Conservation (phyloP, 92 coral and sea anemone genomes). For the Epizoanthus illoricatus region DNA sequence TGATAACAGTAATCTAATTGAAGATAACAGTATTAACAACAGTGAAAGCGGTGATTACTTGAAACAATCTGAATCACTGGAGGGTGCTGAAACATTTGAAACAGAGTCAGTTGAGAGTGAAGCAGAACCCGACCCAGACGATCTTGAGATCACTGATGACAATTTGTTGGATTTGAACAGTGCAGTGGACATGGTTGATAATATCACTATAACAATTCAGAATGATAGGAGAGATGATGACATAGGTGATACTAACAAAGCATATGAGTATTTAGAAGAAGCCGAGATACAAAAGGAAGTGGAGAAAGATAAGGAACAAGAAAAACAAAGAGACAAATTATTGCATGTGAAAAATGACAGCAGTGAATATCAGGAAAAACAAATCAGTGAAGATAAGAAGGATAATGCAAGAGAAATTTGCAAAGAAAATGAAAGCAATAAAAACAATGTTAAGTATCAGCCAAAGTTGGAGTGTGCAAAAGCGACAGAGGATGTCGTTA, state of each 20-base stretch:
- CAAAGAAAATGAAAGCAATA: constrained; percentile 1
- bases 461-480: not conserved
- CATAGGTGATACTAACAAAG: not conserved
- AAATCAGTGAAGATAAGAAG: not conserved
- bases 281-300: not conserved
- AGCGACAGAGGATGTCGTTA: not conserved
- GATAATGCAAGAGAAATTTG: constrained; percentile 2
- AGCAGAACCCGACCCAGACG: not conserved
- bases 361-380: not conserved
- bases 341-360: not conserved
- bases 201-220: constrained; percentile 55
- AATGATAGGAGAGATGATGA: constrained; percentile 33
- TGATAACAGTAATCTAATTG: not conserved
- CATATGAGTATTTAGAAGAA: not conserved
- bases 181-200: constrained; percentile 43
- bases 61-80: constrained; percentile 6
- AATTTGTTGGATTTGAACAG: constrained; percentile 37
- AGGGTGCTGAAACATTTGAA: constrained; percentile 14
- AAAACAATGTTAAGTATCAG: not conserved
- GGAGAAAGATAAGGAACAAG: not conserved
- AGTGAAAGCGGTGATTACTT: constrained; percentile 1
- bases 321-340: not conserved
- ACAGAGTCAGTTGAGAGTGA: constrained; percentile 9
- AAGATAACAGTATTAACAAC: constrained; percentile 3
- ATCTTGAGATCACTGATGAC: constrained; percentile 19